Evolutionary conservation across 2,113 vertebrate genomes (phyloP).

Genomic region (Ciconia boyciana): DNA sequence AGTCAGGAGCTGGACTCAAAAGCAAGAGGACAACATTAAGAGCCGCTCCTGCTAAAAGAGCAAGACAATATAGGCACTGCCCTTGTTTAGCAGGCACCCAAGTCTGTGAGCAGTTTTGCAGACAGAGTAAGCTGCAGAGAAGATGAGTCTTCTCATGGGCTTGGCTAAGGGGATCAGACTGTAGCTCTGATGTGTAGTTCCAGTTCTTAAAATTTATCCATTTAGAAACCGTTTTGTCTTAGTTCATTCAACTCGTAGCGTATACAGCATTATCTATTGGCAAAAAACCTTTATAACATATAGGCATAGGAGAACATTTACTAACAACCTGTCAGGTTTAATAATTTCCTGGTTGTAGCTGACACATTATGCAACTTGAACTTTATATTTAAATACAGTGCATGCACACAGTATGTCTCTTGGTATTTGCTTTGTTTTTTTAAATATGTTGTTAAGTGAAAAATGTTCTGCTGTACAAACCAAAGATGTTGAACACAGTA

Average conservation of each 20-base stretch:
- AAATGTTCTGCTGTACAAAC: neutral
- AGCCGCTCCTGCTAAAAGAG: neutral
- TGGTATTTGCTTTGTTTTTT: slow-evolving; percentile 8
- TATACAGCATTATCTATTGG: neutral
- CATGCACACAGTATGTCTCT: neutral
- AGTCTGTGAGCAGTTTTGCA: neutral
- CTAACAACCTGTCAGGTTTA: neutral
- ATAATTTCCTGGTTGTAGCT: neutral
- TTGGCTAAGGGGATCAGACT: neutral
- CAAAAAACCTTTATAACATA: neutral
- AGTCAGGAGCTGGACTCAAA: neutral
- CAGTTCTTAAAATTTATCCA: neutral
- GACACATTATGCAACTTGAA: neutral
- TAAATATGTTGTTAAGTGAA: neutral
- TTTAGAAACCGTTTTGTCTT: neutral
- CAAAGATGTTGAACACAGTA: neutral
- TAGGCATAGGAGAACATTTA: neutral
- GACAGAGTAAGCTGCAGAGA: neutral
- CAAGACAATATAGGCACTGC: accelerated
- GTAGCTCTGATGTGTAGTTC: neutral
- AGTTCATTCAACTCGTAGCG: neutral
- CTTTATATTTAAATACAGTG: slow-evolving; percentile 1
- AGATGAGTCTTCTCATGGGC: neutral
- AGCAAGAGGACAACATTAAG: neutral
- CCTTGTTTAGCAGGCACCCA: neutral